Evolutionary conservation across 2,797 vertebrate species (phyloP).

Genomic region (Perodicticus potto): DNA sequence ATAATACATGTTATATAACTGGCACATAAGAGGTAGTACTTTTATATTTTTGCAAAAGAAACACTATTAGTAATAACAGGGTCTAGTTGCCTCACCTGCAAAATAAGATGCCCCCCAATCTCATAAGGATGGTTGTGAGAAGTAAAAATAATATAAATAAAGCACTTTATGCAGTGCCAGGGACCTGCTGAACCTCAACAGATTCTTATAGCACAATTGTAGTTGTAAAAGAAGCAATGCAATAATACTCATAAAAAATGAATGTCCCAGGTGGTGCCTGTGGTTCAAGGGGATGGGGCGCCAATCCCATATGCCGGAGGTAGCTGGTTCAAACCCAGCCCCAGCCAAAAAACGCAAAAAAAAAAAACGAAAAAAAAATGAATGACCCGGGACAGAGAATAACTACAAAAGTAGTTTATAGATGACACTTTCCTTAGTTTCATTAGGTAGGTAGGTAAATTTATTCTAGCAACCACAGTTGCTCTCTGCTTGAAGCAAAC

Average conservation of each 20-base stretch:
- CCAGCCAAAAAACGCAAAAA: too few species aligned
- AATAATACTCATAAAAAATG: constrained; percentile 41
- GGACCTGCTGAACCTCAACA: neutral
- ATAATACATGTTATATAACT: neutral
- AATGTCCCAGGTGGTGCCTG: too few species aligned
- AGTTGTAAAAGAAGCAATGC: constrained; percentile 41
- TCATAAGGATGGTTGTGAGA: neutral
- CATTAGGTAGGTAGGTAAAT: constrained; percentile 1
- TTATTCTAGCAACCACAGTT: constrained; percentile 29
- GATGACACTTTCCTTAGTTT: neutral
- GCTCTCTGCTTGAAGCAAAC: constrained; percentile 33
- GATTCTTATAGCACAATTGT: neutral
- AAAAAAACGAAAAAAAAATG: too few species aligned
- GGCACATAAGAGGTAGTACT: neutral
- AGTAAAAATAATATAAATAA: constrained; percentile 45
- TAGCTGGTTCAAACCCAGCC: too few species aligned
- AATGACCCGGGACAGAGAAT: neutral
- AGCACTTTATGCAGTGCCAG: constrained; percentile 6
- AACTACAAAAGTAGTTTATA: constrained; percentile 34
- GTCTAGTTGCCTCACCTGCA: neutral
- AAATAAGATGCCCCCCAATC: neutral
- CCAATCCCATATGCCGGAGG: too few species aligned
- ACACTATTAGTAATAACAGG: neutral
- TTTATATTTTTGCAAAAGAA: constrained; percentile 14
- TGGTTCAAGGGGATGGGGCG: too few species aligned